Base-by-base conservation (phyloP, 2,888 invertebrate genomes). In the Blastobasis adustella region DNA sequence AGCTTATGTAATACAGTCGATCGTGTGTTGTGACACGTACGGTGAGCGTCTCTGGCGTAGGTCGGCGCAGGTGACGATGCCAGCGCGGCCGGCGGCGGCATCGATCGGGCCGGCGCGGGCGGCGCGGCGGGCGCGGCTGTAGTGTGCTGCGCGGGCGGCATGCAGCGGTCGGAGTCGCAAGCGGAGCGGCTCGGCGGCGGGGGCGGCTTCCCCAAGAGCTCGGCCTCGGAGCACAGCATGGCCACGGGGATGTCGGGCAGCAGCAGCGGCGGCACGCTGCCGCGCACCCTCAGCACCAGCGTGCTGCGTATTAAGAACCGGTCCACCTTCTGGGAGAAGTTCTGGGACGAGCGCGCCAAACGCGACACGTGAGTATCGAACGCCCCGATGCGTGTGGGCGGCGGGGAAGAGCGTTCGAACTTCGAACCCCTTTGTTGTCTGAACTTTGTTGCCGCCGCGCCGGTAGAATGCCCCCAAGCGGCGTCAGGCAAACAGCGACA, bases 281-380 rank as follows among this genome's bases (percentile, higher is more conserved):
- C 93, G 4, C 88, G 94, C 57, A 94, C 94, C 8, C 90, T 93
- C 58, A 94, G 94, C 76, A 95, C 95, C 57, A 94, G 94, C 65
- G 95, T 94, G 43, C 90, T 96, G 49, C 90, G 95, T 66, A 93
- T 94, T 71, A 93, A 94, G 70, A 92, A 93, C 76, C 89, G 95
- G 65, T 92, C 93, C 57, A 91, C 93, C 47, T 96, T 96, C 79
- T 96, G 96, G 96, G 94, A 95, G 72, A 94, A 95, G 80, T 94
- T 94, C 82, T 93, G 93, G 91, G 92, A 92, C 65, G 91, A 93
- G 62, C 90, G 92, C 63, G 91, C 90, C 55, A 91, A 91, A 60
- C 87, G 92, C 61, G 92, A 93, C 75, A 91, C 90, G 93, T 93
- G 89, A 93, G 93, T 92, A 67, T 39, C 50, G 36, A 10, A 23